Percentiles rank a stretch among this genome's conserved stretches.
phyloP scores from a whole-genome alignment of 2,888 invertebrate species.

The Drosophila falleni region DNA sequence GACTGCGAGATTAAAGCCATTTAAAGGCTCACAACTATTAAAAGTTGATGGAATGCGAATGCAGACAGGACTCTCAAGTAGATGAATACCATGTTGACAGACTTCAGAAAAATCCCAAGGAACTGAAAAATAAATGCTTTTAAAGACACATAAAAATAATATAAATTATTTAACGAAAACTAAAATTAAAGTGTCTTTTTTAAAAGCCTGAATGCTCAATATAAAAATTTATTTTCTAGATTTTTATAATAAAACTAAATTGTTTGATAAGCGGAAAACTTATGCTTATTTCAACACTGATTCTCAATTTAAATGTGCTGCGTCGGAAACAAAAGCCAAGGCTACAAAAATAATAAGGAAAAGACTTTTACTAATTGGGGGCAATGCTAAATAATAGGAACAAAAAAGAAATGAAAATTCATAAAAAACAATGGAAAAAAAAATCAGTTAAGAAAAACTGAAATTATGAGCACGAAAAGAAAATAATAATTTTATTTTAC shows the following conservation, averaged over 20 bases:
- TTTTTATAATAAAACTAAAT: conserved; percentile 1
- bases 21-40: conserved; percentile 16
- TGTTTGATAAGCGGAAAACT: conserved; percentile 10
- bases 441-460: conserved; percentile 53
- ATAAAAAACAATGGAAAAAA: conserved; percentile 7
- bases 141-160: background rate
- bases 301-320: conserved; percentile 15
- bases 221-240: background rate
- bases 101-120: too few species aligned
- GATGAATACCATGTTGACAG: conserved; percentile 40
- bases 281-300: conserved; percentile 3
- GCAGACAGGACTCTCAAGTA: conserved; percentile 31
- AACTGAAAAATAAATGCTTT: background rate
- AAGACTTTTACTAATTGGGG: conserved; percentile 72
- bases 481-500: conserved; percentile 78
- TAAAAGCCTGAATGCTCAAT: too few species aligned
- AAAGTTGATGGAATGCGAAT: conserved; percentile 9
- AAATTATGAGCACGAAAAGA: conserved; percentile 79
- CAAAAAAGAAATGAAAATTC: conserved; percentile 13
- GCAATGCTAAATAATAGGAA: conserved; percentile 31
- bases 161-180: background rate
- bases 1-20: conserved; percentile 30
- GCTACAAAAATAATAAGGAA: conserved; percentile 44
- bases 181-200: background rate
- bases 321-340: conserved; percentile 42